These are phyloP conservation scores for Trogon melanurus DNA, from an alignment of 2,113 vertebrate species.

Conservation along the genomic window DNA sequence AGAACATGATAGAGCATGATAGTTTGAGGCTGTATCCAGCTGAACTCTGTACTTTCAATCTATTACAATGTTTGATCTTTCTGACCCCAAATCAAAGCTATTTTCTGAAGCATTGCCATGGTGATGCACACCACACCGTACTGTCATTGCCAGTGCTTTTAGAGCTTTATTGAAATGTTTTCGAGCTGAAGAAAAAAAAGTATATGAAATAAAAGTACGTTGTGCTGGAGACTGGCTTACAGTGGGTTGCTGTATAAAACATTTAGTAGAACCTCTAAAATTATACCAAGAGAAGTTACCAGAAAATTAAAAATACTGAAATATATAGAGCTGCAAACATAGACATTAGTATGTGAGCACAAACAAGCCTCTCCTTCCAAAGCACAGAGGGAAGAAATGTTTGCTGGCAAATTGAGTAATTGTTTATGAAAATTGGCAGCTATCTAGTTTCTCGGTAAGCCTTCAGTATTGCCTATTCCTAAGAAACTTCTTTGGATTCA, in stretches of 20 bases:
- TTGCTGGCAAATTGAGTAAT: constrained; percentile 44
- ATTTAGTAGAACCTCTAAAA: constrained; percentile 22
- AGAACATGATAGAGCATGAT: background rate
- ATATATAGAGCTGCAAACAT: background rate
- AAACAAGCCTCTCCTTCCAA: background rate
- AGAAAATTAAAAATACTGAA: constrained; percentile 55
- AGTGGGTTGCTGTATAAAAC: background rate
- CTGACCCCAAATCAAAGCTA: constrained; percentile 35
- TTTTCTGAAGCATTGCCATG: constrained; percentile 62
- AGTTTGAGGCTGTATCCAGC: background rate
- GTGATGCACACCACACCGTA: background rate
- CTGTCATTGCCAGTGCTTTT: background rate
- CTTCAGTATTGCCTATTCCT: background rate
- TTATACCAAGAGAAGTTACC: background rate
- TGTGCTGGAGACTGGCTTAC: background rate
- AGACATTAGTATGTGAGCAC: background rate
- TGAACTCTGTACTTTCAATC: constrained; percentile 8
- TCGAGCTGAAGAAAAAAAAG: constrained; percentile 7
- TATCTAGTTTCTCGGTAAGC: background rate
- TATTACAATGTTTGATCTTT: constrained; percentile 20
- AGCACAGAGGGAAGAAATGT: background rate
- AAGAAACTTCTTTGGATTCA: constrained; percentile 57
- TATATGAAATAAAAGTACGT: background rate
- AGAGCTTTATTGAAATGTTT: constrained; percentile 53
- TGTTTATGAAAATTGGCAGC: constrained; percentile 27